Conservation (phyloP, 2,113 vertebrate genomes). For the Lonchura striata region DNA sequence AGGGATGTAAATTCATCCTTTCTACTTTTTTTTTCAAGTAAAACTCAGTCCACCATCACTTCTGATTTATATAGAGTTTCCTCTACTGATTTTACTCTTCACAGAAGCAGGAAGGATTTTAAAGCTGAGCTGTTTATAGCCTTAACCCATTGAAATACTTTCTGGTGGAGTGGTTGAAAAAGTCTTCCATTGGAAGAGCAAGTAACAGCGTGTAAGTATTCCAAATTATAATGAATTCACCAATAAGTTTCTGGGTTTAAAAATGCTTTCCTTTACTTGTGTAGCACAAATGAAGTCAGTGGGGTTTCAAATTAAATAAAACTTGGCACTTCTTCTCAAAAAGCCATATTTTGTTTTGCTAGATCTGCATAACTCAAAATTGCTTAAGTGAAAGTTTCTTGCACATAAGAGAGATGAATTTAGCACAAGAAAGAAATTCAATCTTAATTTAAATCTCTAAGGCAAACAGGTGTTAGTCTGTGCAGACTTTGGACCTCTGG, state of each 20-base stretch:
- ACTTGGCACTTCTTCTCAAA: slow-evolving; percentile 40
- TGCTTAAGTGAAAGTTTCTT: slow-evolving; percentile 44
- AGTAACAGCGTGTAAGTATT: background rate
- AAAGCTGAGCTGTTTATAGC: slow-evolving; percentile 22
- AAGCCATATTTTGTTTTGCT: slow-evolving; percentile 61
- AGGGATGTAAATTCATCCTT: background rate
- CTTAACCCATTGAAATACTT: slow-evolving; percentile 17
- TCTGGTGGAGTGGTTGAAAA: slow-evolving; percentile 1
- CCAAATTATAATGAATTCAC: background rate
- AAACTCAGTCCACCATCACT: background rate
- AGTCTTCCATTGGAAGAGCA: slow-evolving; percentile 8
- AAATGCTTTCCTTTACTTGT: slow-evolving; percentile 31
- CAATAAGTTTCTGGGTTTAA: slow-evolving; percentile 33
- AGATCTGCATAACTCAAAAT: slow-evolving; percentile 45
- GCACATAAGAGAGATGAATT: slow-evolving; percentile 41
- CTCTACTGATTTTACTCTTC: background rate
- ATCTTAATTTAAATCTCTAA: slow-evolving; percentile 40
- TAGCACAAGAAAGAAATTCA: slow-evolving; percentile 38
- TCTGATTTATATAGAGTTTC: background rate
- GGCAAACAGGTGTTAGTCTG: slow-evolving; percentile 46
- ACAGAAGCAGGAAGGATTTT: background rate
- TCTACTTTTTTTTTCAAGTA: background rate
- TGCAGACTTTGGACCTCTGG: background rate
- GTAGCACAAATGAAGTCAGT: slow-evolving; percentile 50
- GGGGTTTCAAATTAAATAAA: slow-evolving; percentile 50